Evolutionary conservation across 2,797 vertebrate genomes (phyloP).

Genomic region (Bufotes viridis): DNA sequence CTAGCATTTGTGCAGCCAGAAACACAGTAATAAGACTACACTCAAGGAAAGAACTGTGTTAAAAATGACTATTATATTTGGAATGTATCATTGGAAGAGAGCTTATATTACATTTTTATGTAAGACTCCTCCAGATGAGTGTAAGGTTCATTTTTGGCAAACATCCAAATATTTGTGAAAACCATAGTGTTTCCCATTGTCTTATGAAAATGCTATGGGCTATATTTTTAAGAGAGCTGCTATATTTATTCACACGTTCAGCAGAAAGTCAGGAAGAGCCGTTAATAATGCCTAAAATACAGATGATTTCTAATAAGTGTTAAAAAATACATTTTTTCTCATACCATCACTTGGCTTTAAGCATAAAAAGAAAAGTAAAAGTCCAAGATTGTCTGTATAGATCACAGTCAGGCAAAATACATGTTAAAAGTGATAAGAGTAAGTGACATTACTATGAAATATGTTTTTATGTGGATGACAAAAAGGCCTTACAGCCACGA

Average conservation of each 20-base stretch:
- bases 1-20: not conserved
- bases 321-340: not conserved
- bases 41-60: not conserved
- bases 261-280: conserved; percentile 9
- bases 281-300: conserved; percentile 11
- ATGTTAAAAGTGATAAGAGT: not conserved
- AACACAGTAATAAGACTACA: not conserved
- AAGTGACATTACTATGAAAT: not conserved
- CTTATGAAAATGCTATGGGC: conserved; percentile 18
- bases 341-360: not conserved
- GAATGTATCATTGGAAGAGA: not conserved
- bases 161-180: conserved; percentile 16
- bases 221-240: conserved; percentile 35
- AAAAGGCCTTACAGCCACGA: not conserved
- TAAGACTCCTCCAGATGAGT: not conserved
- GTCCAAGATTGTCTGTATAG: not conserved
- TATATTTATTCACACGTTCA: conserved; percentile 14
- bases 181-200: conserved; percentile 2
- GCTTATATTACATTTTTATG: not conserved
- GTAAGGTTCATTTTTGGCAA: conserved; percentile 29
- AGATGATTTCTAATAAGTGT: not conserved
- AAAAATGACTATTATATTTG: not conserved
- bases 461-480: not conserved
- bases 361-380: not conserved
- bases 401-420: not conserved